phyloP scores from a whole-genome alignment of 2,888 invertebrate genomes.

The Amphipoea oculea region DNA sequence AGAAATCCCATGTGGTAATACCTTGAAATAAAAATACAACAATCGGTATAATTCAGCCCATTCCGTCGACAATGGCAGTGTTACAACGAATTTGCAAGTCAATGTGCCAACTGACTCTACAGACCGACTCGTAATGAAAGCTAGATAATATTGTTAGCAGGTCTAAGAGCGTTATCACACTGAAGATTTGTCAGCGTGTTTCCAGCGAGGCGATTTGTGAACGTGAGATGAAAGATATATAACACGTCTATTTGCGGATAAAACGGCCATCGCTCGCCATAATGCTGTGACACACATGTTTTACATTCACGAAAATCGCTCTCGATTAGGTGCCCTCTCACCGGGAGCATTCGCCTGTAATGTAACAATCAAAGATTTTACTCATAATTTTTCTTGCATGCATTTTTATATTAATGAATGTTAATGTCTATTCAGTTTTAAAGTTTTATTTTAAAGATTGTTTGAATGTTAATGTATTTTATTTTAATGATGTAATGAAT shows the following conservation, averaged over 20 bases:
- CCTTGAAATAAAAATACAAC: constrained; percentile 30
- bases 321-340: too few species aligned
- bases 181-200: not conserved
- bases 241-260: too few species aligned
- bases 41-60: constrained; percentile 51
- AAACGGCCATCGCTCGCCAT: not conserved
- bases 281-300: not conserved
- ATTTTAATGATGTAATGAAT: too few species aligned
- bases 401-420: too few species aligned
- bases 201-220: too few species aligned
- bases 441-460: too few species aligned
- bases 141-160: constrained; percentile 58
- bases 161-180: constrained; percentile 28
- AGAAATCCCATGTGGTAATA: constrained; percentile 42
- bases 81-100: constrained; percentile 67
- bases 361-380: too few species aligned
- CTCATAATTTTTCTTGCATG: too few species aligned
- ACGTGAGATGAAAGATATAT: not conserved
- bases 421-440: too few species aligned
- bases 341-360: too few species aligned
- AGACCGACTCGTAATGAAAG: constrained; percentile 55
- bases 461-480: too few species aligned
- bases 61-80: constrained; percentile 48
- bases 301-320: not conserved
- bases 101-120: constrained; percentile 51